Evolutionary conservation across 2,797 vertebrate species (phyloP).

Genomic region (Notolabrus celidotus): DNA sequence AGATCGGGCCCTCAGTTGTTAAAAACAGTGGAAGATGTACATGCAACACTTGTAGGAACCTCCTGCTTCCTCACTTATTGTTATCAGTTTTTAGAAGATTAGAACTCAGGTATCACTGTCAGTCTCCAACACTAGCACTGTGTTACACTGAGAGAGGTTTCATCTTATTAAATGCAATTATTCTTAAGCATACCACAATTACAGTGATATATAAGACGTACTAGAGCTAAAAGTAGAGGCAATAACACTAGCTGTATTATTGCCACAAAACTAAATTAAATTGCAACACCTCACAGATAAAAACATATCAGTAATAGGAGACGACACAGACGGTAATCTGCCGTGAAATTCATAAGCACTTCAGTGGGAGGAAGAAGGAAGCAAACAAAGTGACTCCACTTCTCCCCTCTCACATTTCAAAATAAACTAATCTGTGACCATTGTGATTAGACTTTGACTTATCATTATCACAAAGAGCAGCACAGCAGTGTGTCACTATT

Average conservation of each 20-base stretch:
- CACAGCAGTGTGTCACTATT: slow-evolving; percentile 31
- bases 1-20: too few species aligned
- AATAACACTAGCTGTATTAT: not conserved
- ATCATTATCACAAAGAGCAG: slow-evolving; percentile 48
- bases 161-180: not conserved
- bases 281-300: slow-evolving; percentile 4
- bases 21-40: too few species aligned
- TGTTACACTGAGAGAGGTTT: not conserved
- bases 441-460: slow-evolving; percentile 52
- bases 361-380: slow-evolving; percentile 17
- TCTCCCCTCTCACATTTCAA: slow-evolving; percentile 29
- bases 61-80: not conserved
- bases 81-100: not conserved
- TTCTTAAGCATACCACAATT: not conserved
- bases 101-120: not conserved
- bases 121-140: not conserved
- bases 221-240: not conserved
- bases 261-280: slow-evolving; percentile 4
- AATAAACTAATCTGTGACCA: slow-evolving; percentile 61
- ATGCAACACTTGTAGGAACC: too few species aligned
- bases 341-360: slow-evolving; percentile 30
- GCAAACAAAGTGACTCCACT: slow-evolving; percentile 30
- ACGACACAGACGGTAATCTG: slow-evolving; percentile 17
- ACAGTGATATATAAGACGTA: not conserved
- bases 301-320: slow-evolving; percentile 17